Conservation (phyloP, 2,888 invertebrate species). For the Eurytoma adleriae region DNA sequence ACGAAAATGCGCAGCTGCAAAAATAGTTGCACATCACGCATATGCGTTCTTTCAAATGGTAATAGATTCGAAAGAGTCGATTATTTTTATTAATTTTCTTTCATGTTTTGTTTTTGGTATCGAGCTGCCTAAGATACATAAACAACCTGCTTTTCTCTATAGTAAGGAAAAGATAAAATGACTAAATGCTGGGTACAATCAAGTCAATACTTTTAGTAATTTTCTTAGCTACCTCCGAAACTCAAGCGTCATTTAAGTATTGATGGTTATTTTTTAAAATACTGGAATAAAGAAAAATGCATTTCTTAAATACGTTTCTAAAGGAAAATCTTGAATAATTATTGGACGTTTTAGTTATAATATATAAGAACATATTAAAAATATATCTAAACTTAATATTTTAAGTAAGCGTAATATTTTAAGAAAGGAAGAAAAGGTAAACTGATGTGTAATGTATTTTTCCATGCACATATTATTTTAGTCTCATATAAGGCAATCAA, state of each 20-base stretch:
- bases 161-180: slow-evolving; percentile 39
- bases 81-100: slow-evolving; percentile 27
- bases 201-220: slow-evolving; percentile 54
- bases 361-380: too few species aligned
- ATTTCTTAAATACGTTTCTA: too few species aligned
- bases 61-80: slow-evolving; percentile 24
- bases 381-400: too few species aligned
- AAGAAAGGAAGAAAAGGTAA: too few species aligned
- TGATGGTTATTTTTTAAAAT: slow-evolving; percentile 2
- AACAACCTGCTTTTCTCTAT: slow-evolving; percentile 64
- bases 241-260: slow-evolving; percentile 17
- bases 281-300: background rate
- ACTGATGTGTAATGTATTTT: too few species aligned
- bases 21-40: slow-evolving; percentile 68
- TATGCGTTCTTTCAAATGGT: slow-evolving; percentile 58
- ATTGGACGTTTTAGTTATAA: too few species aligned
- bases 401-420: too few species aligned
- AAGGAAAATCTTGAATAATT: too few species aligned
- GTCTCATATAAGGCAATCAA: too few species aligned
- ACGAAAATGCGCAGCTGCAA: slow-evolving; percentile 71
- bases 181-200: slow-evolving; percentile 54
- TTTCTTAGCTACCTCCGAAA: slow-evolving; percentile 22
- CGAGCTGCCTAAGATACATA: slow-evolving; percentile 68
- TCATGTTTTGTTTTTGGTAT: slow-evolving; percentile 69
- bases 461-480: too few species aligned